A percentile compares a stretch with the other conserved stretches of the same genome.
Evolutionary conservation across 2,888 invertebrate genomes (phyloP).

Genomic region (Linyphia triangularis): DNA sequence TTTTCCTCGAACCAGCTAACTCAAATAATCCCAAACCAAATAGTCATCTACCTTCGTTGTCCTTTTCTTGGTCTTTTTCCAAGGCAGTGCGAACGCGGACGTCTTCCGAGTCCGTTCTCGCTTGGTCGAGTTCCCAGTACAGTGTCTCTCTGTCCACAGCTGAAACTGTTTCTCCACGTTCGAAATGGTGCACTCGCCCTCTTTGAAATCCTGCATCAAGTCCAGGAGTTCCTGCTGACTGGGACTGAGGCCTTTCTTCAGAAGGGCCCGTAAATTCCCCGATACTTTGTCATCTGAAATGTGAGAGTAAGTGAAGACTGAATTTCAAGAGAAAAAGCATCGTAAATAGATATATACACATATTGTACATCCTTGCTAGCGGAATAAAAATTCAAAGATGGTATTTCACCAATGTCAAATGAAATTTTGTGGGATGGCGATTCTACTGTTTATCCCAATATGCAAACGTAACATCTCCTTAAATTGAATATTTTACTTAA

Average conservation of each 20-base stretch:
- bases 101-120: slow-evolving; percentile 1
- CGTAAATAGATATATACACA: too few relatives aligned
- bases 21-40: too few relatives aligned
- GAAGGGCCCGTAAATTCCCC: neutral
- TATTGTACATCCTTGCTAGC: too few relatives aligned
- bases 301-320: too few relatives aligned
- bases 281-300: neutral
- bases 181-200: slow-evolving; percentile 32
- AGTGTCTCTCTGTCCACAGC: slow-evolving; percentile 31
- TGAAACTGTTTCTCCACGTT: slow-evolving; percentile 26
- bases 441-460: too few relatives aligned
- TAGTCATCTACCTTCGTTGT: neutral
- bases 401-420: too few relatives aligned
- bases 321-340: too few relatives aligned
- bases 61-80: slow-evolving; percentile 25
- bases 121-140: neutral
- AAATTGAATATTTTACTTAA: too few relatives aligned
- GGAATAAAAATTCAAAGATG: too few relatives aligned
- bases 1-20: too few relatives aligned
- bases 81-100: neutral
- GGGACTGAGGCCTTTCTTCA: slow-evolving; percentile 26
- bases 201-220: slow-evolving; percentile 29
- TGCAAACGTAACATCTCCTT: too few relatives aligned
- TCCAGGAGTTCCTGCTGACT: slow-evolving; percentile 57
- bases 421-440: too few relatives aligned